Evolutionary conservation across 1,140 invertebrate genomes (phyloP), one percentile per base, ranked within the genome.

Genomic region (Oreohelix idahoensis): DNA sequence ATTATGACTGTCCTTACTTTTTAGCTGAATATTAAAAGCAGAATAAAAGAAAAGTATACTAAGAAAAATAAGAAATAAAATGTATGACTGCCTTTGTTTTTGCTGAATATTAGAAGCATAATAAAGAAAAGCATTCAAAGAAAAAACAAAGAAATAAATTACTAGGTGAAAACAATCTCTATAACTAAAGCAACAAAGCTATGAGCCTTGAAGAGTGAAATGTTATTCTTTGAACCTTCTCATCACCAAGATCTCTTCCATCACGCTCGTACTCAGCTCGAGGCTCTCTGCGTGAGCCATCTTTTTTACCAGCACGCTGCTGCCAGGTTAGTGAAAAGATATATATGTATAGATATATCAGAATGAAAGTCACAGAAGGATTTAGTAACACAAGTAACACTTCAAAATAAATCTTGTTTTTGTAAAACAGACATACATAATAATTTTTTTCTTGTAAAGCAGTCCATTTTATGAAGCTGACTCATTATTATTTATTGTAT

Each of bases 231-330:
- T 38, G 71, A 74, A 74, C 71, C 71, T 74, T 74, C 4, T 74
- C 71, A 45, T 74, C 71, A 74, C 26, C 39, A 15, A 74, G 11
- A 5, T 74, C 71, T 45, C 35, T 38, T n/a, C 36, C 38, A 5
- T 42, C 71, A 23, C 36, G 39, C n/a, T 74, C 71, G 29, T 70
- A 70, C 39, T 74, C 36, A n/a, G 39, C 26, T 39, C 39, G 36
- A 42, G 71, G 42, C 71, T 74, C 71, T 74, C 71, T 35, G 26
- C 71, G 71, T 20, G 71, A 74, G 69, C 69, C 69, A 70, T 70
- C 69, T 70, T 32, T 70, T 38, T 70, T 70, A 70, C 29, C 32
- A 36, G 69, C 15, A n/a, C 71, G 71, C 71, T 74, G 71, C 71
- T 74, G 39, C 69, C 2, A 29, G 36, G 51, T 58, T 58, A 58